phyloP scores from a whole-genome alignment of 2,797 vertebrate species.

The Helarctos malayanus region DNA sequence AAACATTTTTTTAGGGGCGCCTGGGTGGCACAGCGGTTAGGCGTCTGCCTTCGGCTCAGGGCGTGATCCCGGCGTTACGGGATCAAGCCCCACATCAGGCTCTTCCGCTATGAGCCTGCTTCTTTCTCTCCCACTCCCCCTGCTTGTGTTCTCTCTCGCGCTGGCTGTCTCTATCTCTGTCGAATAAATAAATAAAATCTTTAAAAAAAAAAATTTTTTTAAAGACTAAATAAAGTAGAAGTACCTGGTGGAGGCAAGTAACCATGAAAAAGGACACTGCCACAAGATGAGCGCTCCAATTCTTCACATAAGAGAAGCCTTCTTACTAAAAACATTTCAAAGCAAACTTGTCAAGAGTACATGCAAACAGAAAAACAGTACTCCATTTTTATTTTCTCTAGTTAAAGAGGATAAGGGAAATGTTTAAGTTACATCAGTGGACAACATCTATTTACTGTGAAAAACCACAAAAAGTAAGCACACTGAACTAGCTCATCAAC shows the following conservation, averaged over 20 bases:
- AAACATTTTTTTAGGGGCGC: too few species aligned
- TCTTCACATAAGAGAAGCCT: constrained; percentile 98
- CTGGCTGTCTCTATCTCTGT: too few species aligned
- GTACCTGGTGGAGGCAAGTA: constrained; percentile 98
- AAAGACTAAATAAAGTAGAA: not conserved
- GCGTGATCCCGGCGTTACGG: too few species aligned
- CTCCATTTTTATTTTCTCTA: constrained; percentile 28
- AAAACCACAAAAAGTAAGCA: constrained; percentile 32
- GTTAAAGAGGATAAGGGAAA: constrained; percentile 14
- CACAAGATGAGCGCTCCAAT: constrained; percentile 98
- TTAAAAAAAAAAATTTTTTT: not conserved
- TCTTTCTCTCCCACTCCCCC: too few species aligned
- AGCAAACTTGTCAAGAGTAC: constrained; percentile 66
- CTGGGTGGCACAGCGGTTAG: too few species aligned
- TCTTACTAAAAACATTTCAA: constrained; percentile 90
- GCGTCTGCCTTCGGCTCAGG: too few species aligned
- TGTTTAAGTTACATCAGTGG: not conserved
- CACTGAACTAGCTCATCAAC: not conserved
- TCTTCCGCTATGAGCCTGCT: too few species aligned
- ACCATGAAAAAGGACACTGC: constrained; percentile 98
- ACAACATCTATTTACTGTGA: not conserved
- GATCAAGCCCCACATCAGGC: too few species aligned
- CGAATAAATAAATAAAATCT: too few species aligned
- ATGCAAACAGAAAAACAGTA: constrained; percentile 48
- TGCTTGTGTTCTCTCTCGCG: too few species aligned